These are phyloP conservation scores for Poeciliopsis prolifica DNA, from an alignment of 2,113 vertebrate species.

Conservation along the genomic window DNA sequence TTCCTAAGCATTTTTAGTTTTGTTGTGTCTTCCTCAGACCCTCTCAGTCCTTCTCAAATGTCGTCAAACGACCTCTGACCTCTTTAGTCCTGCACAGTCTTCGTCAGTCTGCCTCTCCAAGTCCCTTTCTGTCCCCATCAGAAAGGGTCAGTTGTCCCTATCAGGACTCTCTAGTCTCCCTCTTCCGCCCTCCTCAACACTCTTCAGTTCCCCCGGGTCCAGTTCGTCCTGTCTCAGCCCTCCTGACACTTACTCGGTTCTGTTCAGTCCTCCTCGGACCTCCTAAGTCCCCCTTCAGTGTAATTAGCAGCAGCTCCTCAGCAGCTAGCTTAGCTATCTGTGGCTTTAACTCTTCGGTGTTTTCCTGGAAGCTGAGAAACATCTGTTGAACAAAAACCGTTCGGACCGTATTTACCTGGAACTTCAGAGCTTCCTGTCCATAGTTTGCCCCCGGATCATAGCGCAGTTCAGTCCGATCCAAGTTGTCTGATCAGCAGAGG, in stretches of 20 bases:
- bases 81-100: too few species aligned
- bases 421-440: constrained; percentile 25
- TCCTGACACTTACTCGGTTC: neutral
- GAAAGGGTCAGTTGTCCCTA: too few species aligned
- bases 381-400: constrained; percentile 59
- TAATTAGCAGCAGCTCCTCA: constrained; percentile 75
- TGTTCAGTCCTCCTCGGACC: constrained; percentile 1
- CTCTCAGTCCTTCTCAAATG: too few species aligned
- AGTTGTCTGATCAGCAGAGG: constrained; percentile 67
- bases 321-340: constrained; percentile 71
- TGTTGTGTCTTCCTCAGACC: neutral
- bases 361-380: constrained; percentile 35
- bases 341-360: constrained; percentile 59
- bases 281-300: constrained; percentile 46
- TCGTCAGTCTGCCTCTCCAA: too few species aligned
- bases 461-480: constrained; percentile 62
- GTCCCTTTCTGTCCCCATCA: too few species aligned
- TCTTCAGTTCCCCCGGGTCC: too few species aligned
- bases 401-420: constrained; percentile 55
- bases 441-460: constrained; percentile 35
- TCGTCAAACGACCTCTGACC: too few species aligned
- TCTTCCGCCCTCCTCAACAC: too few species aligned
- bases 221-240: too few species aligned
- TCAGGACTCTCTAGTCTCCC: too few species aligned
- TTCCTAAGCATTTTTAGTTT: neutral